A percentile compares a stretch with the other conserved stretches of the same genome.
Conservation (phyloP, 2,113 vertebrate genomes). For the Alligator sinensis region DNA sequence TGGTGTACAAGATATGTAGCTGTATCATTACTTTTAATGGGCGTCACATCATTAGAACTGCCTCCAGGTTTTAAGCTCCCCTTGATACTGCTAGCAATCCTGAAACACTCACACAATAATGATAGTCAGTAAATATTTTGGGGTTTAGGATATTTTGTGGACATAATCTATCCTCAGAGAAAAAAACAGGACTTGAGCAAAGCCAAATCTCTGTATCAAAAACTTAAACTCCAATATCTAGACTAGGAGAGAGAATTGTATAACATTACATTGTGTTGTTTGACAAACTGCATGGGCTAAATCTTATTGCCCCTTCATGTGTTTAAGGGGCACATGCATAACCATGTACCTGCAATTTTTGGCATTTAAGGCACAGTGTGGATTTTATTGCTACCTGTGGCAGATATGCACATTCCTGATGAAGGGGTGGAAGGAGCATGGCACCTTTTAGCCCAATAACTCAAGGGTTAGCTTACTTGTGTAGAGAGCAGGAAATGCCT, state of each 20-base stretch:
- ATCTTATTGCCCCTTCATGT: too few species aligned
- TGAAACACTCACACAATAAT: background rate
- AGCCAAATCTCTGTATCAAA: background rate
- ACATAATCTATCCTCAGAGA: background rate
- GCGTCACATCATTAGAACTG: accelerated
- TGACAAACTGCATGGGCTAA: background rate
- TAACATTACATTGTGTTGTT: background rate
- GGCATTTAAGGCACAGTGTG: too few species aligned
- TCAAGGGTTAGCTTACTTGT: too few species aligned
- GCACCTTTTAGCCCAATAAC: too few species aligned
- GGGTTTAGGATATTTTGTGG: background rate
- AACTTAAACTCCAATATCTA: background rate
- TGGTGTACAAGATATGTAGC: accelerated
- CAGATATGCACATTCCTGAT: too few species aligned
- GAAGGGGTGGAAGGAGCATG: too few species aligned
- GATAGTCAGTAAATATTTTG: background rate
- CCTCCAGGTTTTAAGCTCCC: accelerated
- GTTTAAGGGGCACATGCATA: too few species aligned
- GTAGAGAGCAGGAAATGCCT: too few species aligned
- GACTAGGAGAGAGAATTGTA: background rate
- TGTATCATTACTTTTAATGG: background rate
- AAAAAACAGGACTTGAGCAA: background rate
- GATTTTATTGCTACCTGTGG: too few species aligned
- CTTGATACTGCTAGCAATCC: accelerated
- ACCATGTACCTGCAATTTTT: too few species aligned